Evolutionary conservation across 2,113 vertebrate genomes (phyloP), one percentile per base, ranked within the genome.

Genomic region (Furnarius figulus): DNA sequence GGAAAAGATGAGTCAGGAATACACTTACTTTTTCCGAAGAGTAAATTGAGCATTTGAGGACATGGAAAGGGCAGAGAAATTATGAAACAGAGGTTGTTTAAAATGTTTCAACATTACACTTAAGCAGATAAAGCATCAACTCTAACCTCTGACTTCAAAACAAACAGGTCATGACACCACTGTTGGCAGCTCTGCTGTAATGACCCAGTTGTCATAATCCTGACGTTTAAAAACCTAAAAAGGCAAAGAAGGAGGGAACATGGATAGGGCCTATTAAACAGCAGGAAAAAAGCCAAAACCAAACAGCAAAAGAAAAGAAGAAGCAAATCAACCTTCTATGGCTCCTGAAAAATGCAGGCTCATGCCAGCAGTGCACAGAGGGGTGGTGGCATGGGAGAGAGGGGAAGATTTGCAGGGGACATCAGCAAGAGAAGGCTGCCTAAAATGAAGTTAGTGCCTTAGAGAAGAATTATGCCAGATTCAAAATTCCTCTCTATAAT

Each of bases 1-100:
- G 73, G 93, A 94, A 94, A 70, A 85, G 47, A 68, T 81, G 71
- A 94, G 39, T 88, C 65, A 87, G 79, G 72, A 80, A 80, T 85
- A 71, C 77, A 85, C 46, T 76, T 66, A 85, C 53, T 76, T 85
- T 75, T 92, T 84, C 56, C 63, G 58, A 87, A 70, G 59, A 75
- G 33, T 55, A 82, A 92, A 82, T 81, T 87, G 70, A 87, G 76
- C 95, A 88, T 75, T 58, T 85, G 72, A 79, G 59, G 70, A 87
- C 44, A 73, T 33, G 47, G 70, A 89, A 92, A 95, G 33, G 53
- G 50, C 42, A 92, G 65, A 80, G 20, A 27, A 88, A 77, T 59
- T 86, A 71, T 24, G 35, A 91, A 89, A 76, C 53, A 84, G 77
- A 87, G 46, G 42, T 62, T 68, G 46, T 70, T 95, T 55, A 62